Evolutionary conservation across 2,888 invertebrate genomes (phyloP), one percentile per base, ranked within the genome.

Genomic region (Caenorhabditis sp.): DNA sequence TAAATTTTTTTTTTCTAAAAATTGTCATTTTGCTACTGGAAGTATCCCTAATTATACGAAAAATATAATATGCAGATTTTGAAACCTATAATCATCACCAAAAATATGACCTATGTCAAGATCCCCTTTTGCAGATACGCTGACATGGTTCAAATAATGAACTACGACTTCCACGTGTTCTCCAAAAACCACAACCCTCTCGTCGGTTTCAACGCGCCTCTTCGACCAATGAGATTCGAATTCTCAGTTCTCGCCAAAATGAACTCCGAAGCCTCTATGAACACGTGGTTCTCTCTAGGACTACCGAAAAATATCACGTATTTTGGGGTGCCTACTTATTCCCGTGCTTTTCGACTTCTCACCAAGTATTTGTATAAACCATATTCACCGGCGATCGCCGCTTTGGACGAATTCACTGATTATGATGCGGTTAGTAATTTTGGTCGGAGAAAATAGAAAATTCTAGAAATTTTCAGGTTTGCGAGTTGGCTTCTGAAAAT

Each of bases 71-170:
- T n/a, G n/a, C n/a, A n/a, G n/a, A n/a, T n/a, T n/a, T n/a, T n/a
- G n/a, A n/a, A n/a, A n/a, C n/a, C n/a, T n/a, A n/a, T n/a, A n/a
- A n/a, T n/a, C n/a, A n/a, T n/a, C n/a, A n/a, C n/a, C n/a, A n/a
- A n/a, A n/a, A n/a, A n/a, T n/a, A n/a, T n/a, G n/a, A n/a, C n/a
- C n/a, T n/a, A n/a, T n/a, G n/a, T n/a, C n/a, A n/a, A n/a, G n/a
- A n/a, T n/a, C n/a, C n/a, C n/a, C n/a, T n/a, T n/a, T 20, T 80
- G 65, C 85, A 92, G 92, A 61, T 90, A 93, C 87, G 92, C 92
- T 0, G 95, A 95, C 88, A 94, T 92, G 89, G 91, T 94, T 0
- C 94, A 94, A 88, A 87, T 95, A n/a, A 95, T 95, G 95, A 91
- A 93, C 0, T 95, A 95, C 87, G 95, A 95, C 88, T 95, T 92